Evolutionary conservation across 2,113 vertebrate genomes (phyloP), one percentile per base, ranked within the genome.

Genomic region (Megaleporinus macrocephalus): DNA sequence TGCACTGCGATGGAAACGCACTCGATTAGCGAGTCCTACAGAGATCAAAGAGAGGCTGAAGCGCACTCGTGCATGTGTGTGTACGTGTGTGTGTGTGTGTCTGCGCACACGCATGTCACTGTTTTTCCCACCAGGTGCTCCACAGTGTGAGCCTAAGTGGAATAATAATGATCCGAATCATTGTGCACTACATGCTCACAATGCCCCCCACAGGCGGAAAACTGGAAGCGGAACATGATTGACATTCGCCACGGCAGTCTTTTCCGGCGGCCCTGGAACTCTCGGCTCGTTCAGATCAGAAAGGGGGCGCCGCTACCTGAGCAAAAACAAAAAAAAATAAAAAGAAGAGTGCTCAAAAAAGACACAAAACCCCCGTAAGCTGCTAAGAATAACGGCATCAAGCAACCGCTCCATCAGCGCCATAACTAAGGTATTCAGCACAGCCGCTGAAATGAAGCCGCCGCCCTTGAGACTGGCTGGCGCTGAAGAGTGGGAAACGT

Each of bases 131-230:
- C 74, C 61, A 7, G 75, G 69, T 57, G 47, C 29, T 66, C 24
- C 41, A 41, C 74, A 16, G 26, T 73, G 76, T 55, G 70, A 81
- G 71, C 71, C 53, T 73, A 78, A 76, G 76, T 70, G 51, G 83
- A 83, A 85, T 86, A 85, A 79, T 76, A 83, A 80, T 77, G 73
- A 85, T 75, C 69, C 30, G 49, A 79, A 81, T 88, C 73, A 78
- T 74, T 85, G 84, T 83, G 72, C 41, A n/a, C 24, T 80, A 53
- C 73, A 80, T 30, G 68, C 73, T 55, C 55, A 33, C 65, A 27
- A 26, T 53, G 72, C 73, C 76, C 76, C 75, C 59, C 66, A 15
- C 78, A 20, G 78, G 81, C 13, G 30, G 61, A 55, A 65, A 76
- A 82, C 55, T 27, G 66, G 55, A 59, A 18, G 33, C 22, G 61